A percentile compares a stretch with the other conserved stretches of the same genome.
phyloP scores from a whole-genome alignment of 2,888 invertebrate species.

The Pandemis cinnamomeana region DNA sequence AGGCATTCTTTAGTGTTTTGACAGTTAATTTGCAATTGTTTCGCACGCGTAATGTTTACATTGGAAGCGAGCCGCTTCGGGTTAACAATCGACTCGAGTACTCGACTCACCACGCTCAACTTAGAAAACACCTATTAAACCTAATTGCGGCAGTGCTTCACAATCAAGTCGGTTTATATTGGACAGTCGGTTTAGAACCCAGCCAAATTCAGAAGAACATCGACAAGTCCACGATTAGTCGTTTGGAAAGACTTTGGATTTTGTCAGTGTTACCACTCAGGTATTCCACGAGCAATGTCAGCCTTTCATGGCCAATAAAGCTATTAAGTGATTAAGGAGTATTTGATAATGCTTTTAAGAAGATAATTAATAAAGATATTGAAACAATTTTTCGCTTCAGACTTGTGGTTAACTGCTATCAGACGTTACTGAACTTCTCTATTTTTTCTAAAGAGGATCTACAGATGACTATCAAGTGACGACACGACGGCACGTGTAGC shows the following conservation, averaged over 20 bases:
- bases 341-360: conserved; percentile 24
- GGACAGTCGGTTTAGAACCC: conserved; percentile 13
- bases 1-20: no score
- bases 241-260: conserved; percentile 21
- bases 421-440: no score
- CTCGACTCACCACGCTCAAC: conserved; percentile 2
- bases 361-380: neutral
- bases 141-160: conserved; percentile 37
- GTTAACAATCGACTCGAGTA: conserved; percentile 15
- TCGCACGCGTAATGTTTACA: neutral
- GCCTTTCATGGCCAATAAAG: conserved; percentile 39
- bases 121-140: conserved; percentile 34
- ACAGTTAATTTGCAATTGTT: neutral
- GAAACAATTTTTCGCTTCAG: neutral
- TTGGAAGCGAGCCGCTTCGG: neutral
- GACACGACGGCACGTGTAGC: no score
- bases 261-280: conserved; percentile 25
- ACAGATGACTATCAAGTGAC: no score
- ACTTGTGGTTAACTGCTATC: neutral
- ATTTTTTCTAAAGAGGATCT: no score
- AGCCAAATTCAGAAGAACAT: conserved; percentile 3
- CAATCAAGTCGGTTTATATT: conserved; percentile 39
- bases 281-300: conserved; percentile 40
- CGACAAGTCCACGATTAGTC: neutral
- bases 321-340: conserved; percentile 33